Conservation (phyloP, 2,888 invertebrate species). For the Plemyria rubiginata region DNA sequence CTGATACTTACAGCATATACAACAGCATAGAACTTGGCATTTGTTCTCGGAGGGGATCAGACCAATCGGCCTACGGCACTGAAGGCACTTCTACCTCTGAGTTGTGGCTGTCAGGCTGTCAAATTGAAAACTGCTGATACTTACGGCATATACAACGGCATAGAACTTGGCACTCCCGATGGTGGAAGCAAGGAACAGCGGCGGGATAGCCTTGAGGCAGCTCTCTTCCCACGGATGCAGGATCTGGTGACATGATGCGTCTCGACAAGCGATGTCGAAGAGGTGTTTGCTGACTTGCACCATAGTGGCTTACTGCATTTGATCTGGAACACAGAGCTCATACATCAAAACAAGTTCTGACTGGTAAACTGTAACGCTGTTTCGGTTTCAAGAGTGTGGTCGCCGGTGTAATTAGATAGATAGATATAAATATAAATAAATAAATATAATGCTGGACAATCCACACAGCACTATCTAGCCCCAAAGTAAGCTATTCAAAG, state of each 20-base stretch:
- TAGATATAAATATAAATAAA: too few species aligned
- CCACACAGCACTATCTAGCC: too few species aligned
- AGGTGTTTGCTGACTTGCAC: conserved; percentile 72
- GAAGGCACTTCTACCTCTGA: neutral
- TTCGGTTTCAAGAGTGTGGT: too few species aligned
- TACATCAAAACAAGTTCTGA: too few species aligned
- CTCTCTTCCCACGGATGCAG: conserved; percentile 73
- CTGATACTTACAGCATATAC: conserved; percentile 68
- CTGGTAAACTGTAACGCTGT: too few species aligned
- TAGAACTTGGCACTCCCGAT: conserved; percentile 79
- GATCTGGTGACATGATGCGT: conserved; percentile 60
- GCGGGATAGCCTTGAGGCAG: conserved; percentile 54
- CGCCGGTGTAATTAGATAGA: too few species aligned
- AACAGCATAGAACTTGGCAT: conserved; percentile 72
- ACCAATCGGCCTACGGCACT: too few species aligned
- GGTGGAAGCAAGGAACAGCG: conserved; percentile 55
- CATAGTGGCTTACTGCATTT: conserved; percentile 53
- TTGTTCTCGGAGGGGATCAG: too few species aligned
- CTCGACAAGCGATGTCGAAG: conserved; percentile 61
- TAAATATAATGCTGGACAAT: too few species aligned
- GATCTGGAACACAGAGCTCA: conserved; percentile 7
- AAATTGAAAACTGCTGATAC: conserved; percentile 27
- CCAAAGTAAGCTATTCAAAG: too few species aligned
- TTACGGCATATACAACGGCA: conserved; percentile 71
- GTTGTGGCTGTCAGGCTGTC: too few species aligned